These are phyloP conservation scores for Asteroscopus sphinx DNA, from an alignment of 2,888 invertebrate species.

Conservation along the genomic window DNA sequence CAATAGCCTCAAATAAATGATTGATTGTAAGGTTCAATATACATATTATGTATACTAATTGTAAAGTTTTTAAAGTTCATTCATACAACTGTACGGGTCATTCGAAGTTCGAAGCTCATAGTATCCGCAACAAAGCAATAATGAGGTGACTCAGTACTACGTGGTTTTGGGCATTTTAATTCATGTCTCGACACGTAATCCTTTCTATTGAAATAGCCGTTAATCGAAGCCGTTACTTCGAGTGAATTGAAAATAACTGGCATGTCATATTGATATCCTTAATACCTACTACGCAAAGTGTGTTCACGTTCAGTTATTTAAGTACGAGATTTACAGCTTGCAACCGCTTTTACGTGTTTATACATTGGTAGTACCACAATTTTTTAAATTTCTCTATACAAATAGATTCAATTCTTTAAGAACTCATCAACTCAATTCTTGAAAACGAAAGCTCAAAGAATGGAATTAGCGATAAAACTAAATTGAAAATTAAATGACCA, in stretches of 20 bases:
- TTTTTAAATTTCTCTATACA: too few relatives aligned
- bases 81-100: constrained; percentile 6
- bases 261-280: constrained; percentile 37
- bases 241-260: constrained; percentile 43
- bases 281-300: constrained; percentile 23
- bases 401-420: too few relatives aligned
- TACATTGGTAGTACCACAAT: neutral
- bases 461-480: too few relatives aligned
- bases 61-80: constrained; percentile 2
- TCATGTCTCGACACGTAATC: constrained; percentile 39
- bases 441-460: too few relatives aligned
- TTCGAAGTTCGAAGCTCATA: constrained; percentile 23
- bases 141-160: constrained; percentile 51
- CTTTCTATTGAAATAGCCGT: constrained; percentile 54
- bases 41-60: too few relatives aligned
- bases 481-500: too few relatives aligned
- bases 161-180: constrained; percentile 49
- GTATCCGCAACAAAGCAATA: constrained; percentile 8
- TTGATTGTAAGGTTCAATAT: too few relatives aligned
- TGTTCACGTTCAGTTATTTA: constrained; percentile 40
- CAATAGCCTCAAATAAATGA: constrained; percentile 9
- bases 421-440: too few relatives aligned
- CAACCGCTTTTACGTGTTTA: constrained; percentile 6
- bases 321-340: constrained; percentile 37
- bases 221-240: constrained; percentile 54